Percentiles rank a stretch among this genome's conserved stretches.
phyloP scores from a whole-genome alignment of 2,797 vertebrate species.

The Oryzias dopingdopingensis region DNA sequence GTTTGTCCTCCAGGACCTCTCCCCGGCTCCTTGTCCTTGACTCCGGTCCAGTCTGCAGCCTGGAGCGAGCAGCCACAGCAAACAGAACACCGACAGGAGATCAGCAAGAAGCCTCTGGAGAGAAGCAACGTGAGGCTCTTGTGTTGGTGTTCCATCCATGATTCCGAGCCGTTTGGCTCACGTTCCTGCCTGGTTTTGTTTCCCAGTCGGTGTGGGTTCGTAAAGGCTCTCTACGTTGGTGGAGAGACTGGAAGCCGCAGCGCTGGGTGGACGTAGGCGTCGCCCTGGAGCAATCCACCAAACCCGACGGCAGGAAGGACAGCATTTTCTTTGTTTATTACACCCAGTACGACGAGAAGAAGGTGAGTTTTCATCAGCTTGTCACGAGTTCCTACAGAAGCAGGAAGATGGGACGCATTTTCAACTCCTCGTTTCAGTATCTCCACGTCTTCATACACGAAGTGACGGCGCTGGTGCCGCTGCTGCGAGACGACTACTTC shows the following conservation, averaged over 20 bases:
- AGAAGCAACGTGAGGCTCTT: conserved; percentile 72
- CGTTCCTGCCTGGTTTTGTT: not conserved
- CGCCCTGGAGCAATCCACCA: conserved; percentile 90
- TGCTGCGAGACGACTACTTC: conserved; percentile 85
- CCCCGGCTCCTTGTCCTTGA: conserved; percentile 73
- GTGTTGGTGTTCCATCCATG: not conserved
- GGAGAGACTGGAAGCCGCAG: conserved; percentile 92
- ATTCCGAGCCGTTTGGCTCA: too few relatives aligned
- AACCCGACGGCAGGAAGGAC: conserved; percentile 80
- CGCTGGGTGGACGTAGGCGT: conserved; percentile 91
- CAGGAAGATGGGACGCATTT: too few relatives aligned
- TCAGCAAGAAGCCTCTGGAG: conserved; percentile 85
- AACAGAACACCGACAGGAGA: conserved; percentile 74
- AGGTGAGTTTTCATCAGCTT: conserved; percentile 73
- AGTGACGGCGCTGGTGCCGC: conserved; percentile 90
- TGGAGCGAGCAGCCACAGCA: conserved; percentile 87
- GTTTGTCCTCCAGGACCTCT: conserved; percentile 77
- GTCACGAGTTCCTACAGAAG: not conserved
- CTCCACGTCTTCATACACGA: conserved; percentile 90
- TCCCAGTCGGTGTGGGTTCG: conserved; percentile 91
- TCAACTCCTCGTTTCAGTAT: conserved; percentile 73
- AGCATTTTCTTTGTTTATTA: conserved; percentile 96
- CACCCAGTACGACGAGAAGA: conserved; percentile 89
- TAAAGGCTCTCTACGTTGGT: conserved; percentile 89
- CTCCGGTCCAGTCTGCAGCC: conserved; percentile 84